phyloP scores from a whole-genome alignment of 2,888 invertebrate species.

The Scaptomyza polygonia region DNA sequence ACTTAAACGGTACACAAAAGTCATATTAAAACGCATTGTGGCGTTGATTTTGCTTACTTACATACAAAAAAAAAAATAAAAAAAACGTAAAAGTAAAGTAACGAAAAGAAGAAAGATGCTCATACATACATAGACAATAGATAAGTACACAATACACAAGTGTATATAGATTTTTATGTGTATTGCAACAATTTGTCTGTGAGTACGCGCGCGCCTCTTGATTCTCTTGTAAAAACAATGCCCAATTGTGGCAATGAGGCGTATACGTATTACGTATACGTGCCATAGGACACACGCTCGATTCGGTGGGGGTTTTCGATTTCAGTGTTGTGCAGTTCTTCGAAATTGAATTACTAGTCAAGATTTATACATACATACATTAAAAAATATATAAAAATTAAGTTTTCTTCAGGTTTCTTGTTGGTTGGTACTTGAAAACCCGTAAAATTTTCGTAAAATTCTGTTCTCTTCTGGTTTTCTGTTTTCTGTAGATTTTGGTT shows the following conservation, averaged over 20 bases:
- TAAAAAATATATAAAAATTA: no score
- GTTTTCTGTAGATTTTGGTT: neutral
- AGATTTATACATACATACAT: no score
- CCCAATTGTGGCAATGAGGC: conserved; percentile 48
- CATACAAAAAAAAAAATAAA: no score
- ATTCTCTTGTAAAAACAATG: conserved; percentile 47
- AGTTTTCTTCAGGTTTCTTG: no score
- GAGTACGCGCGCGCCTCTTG: conserved; percentile 5
- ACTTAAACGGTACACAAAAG: conserved; percentile 76
- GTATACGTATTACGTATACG: neutral
- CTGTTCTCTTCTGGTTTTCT: neutral
- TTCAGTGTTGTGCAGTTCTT: no score
- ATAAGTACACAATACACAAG: conserved; percentile 12
- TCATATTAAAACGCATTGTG: conserved; percentile 75
- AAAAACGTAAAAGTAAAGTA: no score
- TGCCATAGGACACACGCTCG: conserved; percentile 4
- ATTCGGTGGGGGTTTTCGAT: no score
- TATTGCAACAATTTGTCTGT: conserved; percentile 28
- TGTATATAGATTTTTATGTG: conserved; percentile 13
- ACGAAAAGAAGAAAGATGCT: no score
- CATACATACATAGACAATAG: conserved; percentile 19
- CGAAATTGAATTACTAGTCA: no score
- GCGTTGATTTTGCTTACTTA: conserved; percentile 71
- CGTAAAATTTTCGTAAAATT: no score
- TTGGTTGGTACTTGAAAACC: no score